Conservation (phyloP, 2,888 invertebrate genomes). For the Norana najaformis region DNA sequence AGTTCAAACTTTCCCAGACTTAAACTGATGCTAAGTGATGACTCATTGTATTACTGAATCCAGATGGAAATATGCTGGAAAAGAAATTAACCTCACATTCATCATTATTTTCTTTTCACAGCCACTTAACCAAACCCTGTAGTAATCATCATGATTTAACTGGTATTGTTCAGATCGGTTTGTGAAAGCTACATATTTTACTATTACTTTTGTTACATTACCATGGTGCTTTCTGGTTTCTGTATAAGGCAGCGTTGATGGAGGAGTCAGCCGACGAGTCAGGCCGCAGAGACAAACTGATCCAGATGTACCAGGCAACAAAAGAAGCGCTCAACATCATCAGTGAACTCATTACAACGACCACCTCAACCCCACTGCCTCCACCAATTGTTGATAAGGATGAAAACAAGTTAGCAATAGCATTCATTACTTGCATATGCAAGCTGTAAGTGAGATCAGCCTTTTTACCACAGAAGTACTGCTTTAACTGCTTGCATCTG, state of each 20-base stretch:
- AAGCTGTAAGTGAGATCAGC: background rate
- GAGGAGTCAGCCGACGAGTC: constrained; percentile 98
- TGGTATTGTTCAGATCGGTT: too few species aligned
- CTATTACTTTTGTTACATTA: too few species aligned
- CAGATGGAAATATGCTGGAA: too few species aligned
- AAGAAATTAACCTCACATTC: too few species aligned
- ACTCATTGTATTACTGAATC: too few species aligned
- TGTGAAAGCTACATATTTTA: too few species aligned
- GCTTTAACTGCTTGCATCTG: background rate
- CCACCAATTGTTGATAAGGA: constrained; percentile 91
- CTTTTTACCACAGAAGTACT: background rate
- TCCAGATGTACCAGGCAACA: constrained; percentile 99
- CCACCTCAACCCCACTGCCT: constrained; percentile 91
- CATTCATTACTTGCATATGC: background rate
- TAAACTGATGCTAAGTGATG: too few species aligned
- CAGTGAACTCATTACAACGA: constrained; percentile 95
- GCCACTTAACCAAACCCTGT: too few species aligned
- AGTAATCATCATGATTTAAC: too few species aligned
- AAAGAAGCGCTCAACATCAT: constrained; percentile 96
- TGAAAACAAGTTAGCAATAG: background rate
- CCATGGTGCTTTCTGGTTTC: background rate
- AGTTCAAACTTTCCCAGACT: too few species aligned
- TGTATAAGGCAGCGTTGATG: constrained; percentile 72
- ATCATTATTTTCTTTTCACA: too few species aligned
- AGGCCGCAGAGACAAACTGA: constrained; percentile 92